phyloP scores from a whole-genome alignment of 2,113 vertebrate genomes.

The Psittacula cyanocephala region DNA sequence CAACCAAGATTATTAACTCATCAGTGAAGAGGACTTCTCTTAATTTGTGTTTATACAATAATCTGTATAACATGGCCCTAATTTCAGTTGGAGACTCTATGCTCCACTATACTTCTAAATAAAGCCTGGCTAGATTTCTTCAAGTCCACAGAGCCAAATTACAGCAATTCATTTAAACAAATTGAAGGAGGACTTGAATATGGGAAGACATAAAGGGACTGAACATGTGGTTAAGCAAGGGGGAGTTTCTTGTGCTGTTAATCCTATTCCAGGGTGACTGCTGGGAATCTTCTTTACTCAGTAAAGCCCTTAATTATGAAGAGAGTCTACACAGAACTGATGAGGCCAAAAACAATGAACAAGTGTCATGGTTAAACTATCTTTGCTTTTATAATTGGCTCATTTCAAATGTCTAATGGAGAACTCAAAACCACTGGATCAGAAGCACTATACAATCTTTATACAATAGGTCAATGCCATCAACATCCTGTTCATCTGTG shows the following conservation, averaged over 20 bases:
- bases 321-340: background rate
- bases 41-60: slow-evolving; percentile 26
- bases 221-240: slow-evolving; percentile 45
- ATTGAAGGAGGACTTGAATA: slow-evolving; percentile 28
- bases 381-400: slow-evolving; percentile 28
- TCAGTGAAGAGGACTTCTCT: slow-evolving; percentile 10
- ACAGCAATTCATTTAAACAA: slow-evolving; percentile 51
- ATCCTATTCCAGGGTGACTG: slow-evolving; percentile 46
- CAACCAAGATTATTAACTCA: slow-evolving; percentile 10
- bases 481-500: slow-evolving; percentile 3
- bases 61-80: slow-evolving; percentile 27
- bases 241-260: slow-evolving; percentile 45
- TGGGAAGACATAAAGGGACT: slow-evolving; percentile 23
- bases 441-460: slow-evolving; percentile 16
- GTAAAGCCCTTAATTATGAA: slow-evolving; percentile 42
- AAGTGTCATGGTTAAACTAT: slow-evolving; percentile 37
- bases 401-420: slow-evolving; percentile 26
- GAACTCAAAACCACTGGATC: slow-evolving; percentile 14
- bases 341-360: slow-evolving; percentile 41
- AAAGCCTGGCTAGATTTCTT: slow-evolving; percentile 37
- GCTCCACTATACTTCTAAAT: slow-evolving; percentile 29
- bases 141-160: slow-evolving; percentile 43
- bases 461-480: background rate
- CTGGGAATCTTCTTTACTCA: slow-evolving; percentile 49
- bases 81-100: slow-evolving; percentile 38